Percentiles rank a stretch among this genome's conserved stretches.
phyloP scores from a whole-genome alignment of 2,113 vertebrate species.

The Regulus satrapa region DNA sequence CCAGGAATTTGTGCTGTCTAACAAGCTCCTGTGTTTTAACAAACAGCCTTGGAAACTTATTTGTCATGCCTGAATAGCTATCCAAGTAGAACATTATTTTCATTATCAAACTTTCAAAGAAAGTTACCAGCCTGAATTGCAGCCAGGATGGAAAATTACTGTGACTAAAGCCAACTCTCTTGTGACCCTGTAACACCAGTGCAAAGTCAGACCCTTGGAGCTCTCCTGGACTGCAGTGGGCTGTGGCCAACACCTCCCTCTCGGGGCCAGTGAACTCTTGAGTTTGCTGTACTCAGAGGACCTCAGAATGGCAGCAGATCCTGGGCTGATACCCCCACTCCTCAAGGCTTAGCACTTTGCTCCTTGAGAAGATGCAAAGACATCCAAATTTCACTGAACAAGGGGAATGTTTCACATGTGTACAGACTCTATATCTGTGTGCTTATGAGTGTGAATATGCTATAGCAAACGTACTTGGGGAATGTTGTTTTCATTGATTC shows the following conservation, averaged over 20 bases:
- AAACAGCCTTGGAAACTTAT: neutral
- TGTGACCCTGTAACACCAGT: neutral
- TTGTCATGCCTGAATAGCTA: neutral
- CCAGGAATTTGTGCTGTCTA: neutral
- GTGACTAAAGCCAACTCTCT: neutral
- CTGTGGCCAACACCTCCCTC: neutral
- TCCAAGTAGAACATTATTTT: neutral
- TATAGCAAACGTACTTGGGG: neutral
- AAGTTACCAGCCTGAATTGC: neutral
- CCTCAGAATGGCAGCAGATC: rapidly evolving
- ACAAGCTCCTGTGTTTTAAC: neutral
- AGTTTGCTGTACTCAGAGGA: neutral
- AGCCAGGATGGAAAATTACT: neutral
- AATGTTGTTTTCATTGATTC: neutral
- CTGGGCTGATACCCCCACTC: neutral
- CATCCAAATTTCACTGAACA: neutral
- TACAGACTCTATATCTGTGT: neutral
- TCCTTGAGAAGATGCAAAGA: neutral
- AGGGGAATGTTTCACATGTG: neutral
- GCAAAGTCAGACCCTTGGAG: neutral
- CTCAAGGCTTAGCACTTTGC: neutral
- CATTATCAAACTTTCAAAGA: neutral
- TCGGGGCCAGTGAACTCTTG: rapidly evolving
- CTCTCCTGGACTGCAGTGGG: rapidly evolving
- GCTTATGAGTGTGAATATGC: neutral